Evolutionary conservation across 2,888 invertebrate species (phyloP).

Genomic region (Leucozona laternaria): DNA sequence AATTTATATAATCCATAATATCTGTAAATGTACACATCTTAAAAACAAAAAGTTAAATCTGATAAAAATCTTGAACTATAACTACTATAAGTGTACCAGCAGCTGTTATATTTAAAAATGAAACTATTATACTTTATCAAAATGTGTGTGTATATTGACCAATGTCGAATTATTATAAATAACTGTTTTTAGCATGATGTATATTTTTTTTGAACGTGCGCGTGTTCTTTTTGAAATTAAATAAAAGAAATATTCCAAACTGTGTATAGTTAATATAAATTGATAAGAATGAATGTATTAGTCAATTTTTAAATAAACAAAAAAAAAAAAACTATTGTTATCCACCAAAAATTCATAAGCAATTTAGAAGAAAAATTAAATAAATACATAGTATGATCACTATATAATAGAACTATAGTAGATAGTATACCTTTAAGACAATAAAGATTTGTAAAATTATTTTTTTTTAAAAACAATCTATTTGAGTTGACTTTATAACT

Average conservation of each 20-base stretch:
- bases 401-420: conserved; percentile 40
- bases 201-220: conserved; percentile 41
- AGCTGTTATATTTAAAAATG: conserved; percentile 37
- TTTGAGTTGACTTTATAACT: not conserved
- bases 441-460: conserved; percentile 44
- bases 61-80: not conserved
- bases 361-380: conserved; percentile 35
- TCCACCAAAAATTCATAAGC: conserved; percentile 37
- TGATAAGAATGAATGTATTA: conserved; percentile 49
- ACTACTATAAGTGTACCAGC: conserved; percentile 29
- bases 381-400: conserved; percentile 1
- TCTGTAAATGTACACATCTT: conserved; percentile 62
- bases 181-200: conserved; percentile 28
- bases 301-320: conserved; percentile 51
- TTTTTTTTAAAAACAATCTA: not conserved
- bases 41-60: conserved; percentile 14
- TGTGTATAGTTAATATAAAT: conserved; percentile 59
- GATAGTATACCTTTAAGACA: conserved; percentile 73
- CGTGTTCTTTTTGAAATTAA: conserved; percentile 39
- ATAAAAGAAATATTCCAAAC: conserved; percentile 29
- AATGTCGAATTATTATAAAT: conserved; percentile 39
- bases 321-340: conserved; percentile 56
- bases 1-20: conserved; percentile 64
- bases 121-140: conserved; percentile 14
- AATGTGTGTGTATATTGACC: conserved; percentile 62